Conservation (phyloP, 2,113 vertebrate species). For the Donacobius atricapilla region DNA sequence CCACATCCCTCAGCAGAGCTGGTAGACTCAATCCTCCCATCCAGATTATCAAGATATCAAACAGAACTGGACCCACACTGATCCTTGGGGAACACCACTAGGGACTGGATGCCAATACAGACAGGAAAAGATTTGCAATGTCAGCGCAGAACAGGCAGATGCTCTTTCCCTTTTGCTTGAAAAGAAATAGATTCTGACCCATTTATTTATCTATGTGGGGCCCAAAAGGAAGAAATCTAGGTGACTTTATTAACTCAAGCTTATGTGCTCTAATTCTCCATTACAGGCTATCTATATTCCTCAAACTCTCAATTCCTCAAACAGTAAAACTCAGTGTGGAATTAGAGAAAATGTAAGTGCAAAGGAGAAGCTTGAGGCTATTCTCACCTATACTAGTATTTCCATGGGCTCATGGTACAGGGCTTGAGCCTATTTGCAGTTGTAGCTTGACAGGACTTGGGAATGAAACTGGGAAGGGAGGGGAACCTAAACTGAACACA, state of each 20-base stretch:
- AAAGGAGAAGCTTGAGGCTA: neutral
- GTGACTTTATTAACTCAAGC: neutral
- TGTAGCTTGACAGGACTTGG: neutral
- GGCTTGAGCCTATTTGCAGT: neutral
- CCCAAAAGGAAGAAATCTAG: neutral
- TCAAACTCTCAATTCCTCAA: neutral
- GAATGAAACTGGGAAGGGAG: neutral
- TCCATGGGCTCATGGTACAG: neutral
- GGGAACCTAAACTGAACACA: neutral
- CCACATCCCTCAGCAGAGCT: neutral
- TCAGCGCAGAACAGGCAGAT: neutral
- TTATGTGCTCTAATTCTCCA: neutral
- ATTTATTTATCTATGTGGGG: neutral
- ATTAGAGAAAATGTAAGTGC: neutral
- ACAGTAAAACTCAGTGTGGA: neutral
- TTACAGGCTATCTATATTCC: neutral
- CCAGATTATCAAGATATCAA: neutral
- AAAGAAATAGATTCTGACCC: neutral
- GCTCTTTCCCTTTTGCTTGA: neutral
- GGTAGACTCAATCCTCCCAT: neutral
- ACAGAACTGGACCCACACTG: neutral
- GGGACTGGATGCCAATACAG: neutral
- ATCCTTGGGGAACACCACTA: fast-evolving
- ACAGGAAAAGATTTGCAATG: neutral
- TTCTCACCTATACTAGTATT: neutral